A percentile compares a stretch with the other conserved stretches of the same genome.
Conservation (phyloP, 1,140 invertebrate species). For the Nephila pilipes region DNA sequence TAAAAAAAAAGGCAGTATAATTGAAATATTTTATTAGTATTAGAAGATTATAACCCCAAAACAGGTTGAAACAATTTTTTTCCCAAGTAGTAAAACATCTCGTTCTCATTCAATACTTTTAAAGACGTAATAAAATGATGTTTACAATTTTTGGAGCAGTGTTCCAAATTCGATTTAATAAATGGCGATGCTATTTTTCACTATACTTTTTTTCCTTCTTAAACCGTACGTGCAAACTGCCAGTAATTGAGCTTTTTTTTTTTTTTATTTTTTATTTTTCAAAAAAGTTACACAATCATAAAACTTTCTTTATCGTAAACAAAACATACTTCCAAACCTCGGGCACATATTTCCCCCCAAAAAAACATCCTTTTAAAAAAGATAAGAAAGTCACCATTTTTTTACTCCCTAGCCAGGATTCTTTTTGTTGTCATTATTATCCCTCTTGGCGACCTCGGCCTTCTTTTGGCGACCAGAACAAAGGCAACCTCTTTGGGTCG, state of each 20-base stretch:
- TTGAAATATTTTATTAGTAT: no score
- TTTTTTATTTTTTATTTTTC: not conserved
- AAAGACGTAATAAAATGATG: not conserved
- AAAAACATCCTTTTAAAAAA: not conserved
- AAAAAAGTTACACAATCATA: slow-evolving; percentile 17
- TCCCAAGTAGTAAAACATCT: no score
- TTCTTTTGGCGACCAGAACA: slow-evolving; percentile 58
- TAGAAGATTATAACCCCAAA: no score
- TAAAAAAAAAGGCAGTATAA: no score
- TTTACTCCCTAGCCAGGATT: not conserved
- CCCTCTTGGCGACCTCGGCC: slow-evolving; percentile 51
- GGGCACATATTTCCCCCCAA: not conserved
- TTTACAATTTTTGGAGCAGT: not conserved
- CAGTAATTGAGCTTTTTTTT: not conserved
- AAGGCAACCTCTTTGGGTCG: slow-evolving; percentile 64
- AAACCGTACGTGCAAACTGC: not conserved
- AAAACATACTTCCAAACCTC: slow-evolving; percentile 13
- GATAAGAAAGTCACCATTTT: slow-evolving; percentile 29
- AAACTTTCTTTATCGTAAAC: slow-evolving; percentile 1
- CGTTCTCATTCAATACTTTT: not conserved
- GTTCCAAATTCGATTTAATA: slow-evolving; percentile 14
- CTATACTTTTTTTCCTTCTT: not conserved
- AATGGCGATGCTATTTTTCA: not conserved
- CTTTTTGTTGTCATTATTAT: slow-evolving; percentile 42
- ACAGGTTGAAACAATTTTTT: no score